phyloP scores from a whole-genome alignment of 2,113 vertebrate genomes.

The Varanus salvator region DNA sequence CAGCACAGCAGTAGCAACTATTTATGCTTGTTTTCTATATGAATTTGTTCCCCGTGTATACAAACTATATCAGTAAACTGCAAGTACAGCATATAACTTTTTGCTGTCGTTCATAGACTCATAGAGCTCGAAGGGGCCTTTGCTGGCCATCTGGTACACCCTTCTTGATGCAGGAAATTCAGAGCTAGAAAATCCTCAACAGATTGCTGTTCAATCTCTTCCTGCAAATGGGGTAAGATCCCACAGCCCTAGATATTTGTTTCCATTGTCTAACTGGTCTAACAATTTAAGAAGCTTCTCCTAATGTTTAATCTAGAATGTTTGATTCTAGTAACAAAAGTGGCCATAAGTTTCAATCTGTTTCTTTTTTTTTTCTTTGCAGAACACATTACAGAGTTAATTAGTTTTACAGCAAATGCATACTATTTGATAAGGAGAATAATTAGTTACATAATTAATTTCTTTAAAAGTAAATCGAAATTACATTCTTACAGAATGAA shows the following conservation, averaged over 20 bases:
- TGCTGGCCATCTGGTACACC: background rate
- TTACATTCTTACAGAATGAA: background rate
- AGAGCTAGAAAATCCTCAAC: background rate
- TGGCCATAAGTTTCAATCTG: background rate
- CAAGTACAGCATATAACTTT: conserved; percentile 2
- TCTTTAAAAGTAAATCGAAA: accelerated
- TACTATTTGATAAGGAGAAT: background rate
- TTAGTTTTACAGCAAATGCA: background rate
- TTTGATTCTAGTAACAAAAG: conserved; percentile 9
- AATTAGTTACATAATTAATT: accelerated
- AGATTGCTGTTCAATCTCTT: background rate
- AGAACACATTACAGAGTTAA: background rate
- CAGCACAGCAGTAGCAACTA: background rate
- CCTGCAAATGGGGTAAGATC: background rate
- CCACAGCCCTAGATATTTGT: background rate
- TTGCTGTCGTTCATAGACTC: background rate
- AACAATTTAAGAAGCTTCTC: background rate
- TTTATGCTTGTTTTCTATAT: conserved; percentile 22
- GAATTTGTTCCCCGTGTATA: background rate
- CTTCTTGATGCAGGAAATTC: background rate
- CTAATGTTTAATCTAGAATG: background rate
- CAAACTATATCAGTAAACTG: background rate
- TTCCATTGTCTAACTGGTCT: no score
- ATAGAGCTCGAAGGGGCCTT: background rate
- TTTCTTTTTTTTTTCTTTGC: accelerated